A percentile compares a stretch with the other conserved stretches of the same genome.
Evolutionary conservation across 2,888 invertebrate genomes (phyloP).

Genomic region (Drosophila heteroneura): DNA sequence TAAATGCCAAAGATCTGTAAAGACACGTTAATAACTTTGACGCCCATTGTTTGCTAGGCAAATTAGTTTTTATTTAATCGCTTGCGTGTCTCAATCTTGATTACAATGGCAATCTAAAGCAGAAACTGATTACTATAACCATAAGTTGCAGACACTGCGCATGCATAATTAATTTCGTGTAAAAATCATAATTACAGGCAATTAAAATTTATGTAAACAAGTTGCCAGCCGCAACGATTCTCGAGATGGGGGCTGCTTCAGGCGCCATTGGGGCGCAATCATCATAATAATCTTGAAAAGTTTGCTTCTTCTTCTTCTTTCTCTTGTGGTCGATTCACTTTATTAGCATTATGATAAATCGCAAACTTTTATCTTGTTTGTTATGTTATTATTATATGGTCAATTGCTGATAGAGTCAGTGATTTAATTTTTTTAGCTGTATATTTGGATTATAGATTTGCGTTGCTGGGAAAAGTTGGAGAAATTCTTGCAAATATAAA

Average conservation of each 20-base stretch:
- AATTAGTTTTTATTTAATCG: conserved; percentile 40
- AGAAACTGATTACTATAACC: conserved; percentile 18
- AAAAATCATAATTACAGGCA: conserved; percentile 77
- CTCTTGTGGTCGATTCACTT: conserved; percentile 45
- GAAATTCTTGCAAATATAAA: not conserved
- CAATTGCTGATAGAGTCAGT: conserved; percentile 12
- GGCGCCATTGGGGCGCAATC: conserved; percentile 61
- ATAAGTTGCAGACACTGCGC: conserved; percentile 55
- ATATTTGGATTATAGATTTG: not conserved
- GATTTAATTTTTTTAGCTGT: not conserved
- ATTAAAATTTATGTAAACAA: conserved; percentile 77
- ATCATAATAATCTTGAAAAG: conserved; percentile 56
- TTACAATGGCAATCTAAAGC: conserved; percentile 10
- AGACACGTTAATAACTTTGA: conserved; percentile 30
- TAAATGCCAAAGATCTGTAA: conserved; percentile 31
- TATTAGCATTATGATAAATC: conserved; percentile 52
- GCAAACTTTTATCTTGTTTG: conserved; percentile 44
- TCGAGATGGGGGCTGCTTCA: conserved; percentile 22
- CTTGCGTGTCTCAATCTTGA: conserved; percentile 37
- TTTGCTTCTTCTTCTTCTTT: conserved; percentile 31
- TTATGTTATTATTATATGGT: conserved; percentile 12
- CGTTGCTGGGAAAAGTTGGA: not conserved
- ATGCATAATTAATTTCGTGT: conserved; percentile 77
- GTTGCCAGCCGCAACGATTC: conserved; percentile 49
- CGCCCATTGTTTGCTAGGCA: conserved; percentile 26